Base-by-base conservation (phyloP, 2,797 vertebrate species). In the Nannoperca obscura region DNA sequence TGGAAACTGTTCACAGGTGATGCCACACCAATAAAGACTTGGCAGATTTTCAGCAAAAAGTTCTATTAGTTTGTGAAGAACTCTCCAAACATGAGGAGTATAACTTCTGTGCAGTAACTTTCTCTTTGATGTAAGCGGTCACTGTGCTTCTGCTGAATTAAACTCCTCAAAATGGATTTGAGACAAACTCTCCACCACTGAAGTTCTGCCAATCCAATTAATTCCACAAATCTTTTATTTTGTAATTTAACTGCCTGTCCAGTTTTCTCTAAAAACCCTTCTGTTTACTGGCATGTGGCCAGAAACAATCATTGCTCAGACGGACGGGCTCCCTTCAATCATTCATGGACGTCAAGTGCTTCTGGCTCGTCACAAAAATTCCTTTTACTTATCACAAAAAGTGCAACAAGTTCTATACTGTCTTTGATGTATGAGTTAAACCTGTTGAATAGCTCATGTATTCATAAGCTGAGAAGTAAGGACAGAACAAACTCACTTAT, bases 151-250 rank as follows among this genome's bases (percentile, higher is more conserved):
- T 53, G 24, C 64, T 71, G 24, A 78, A 63, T 53, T 57, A 80
- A 82, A 80, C 50, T 70, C 46, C 13, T 64, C 34, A 32, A 62
- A 76, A 75, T 59, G 71, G 50, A 80, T 81, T 77, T 47, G 65
- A n/a, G 30, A 74, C 0, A 36, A 67, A 75, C 69, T 76, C 64
- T 65, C 36, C 20, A 9, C 70, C 46, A 54, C 32, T 90, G 87
- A 91, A 84, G 65, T 78, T 79, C 63, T 87, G 87, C 86, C 86
- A 89, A 85, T 74, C 77, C 86, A 88, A 87, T 90, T 89, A 91
- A 86, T 86, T 83, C 71, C 76, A 75, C 62, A 78, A 86, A 89
- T 88, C 81, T 71, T 83, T 86, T 60, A 71, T 73, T 82, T 80
- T 55, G 66, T 79, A 57, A 62, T 82, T 85, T 58, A 80, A 74